Evolutionary conservation across 2,888 invertebrate genomes (phyloP).

Genomic region (Ectemnius cavifrons): DNA sequence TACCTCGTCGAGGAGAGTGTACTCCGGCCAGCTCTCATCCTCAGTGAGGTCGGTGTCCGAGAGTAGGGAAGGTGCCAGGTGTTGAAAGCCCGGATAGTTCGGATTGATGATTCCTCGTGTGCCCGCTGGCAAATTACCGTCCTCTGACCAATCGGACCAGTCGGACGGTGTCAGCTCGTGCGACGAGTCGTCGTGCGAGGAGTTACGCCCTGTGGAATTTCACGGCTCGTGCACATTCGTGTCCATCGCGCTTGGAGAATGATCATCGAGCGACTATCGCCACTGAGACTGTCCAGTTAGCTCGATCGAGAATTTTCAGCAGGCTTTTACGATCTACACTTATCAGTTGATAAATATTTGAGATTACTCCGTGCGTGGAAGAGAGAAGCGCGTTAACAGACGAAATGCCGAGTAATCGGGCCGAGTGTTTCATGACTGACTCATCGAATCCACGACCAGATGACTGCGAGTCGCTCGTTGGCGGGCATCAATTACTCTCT

Average conservation of each 20-base stretch:
- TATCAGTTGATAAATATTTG: no score
- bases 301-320: no score
- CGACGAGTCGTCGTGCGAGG: conserved; percentile 60
- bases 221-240: conserved; percentile 11
- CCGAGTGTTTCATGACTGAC: conserved; percentile 38
- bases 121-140: conserved; percentile 72
- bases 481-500: not conserved
- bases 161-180: conserved; percentile 68
- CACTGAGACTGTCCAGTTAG: no score
- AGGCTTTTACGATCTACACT: no score
- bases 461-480: not conserved
- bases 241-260: not conserved
- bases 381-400: not conserved
- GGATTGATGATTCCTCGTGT: conserved; percentile 89
- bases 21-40: conserved; percentile 79
- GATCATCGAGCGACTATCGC: no score
- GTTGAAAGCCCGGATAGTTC: conserved; percentile 91
- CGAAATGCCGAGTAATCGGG: conserved; percentile 48
- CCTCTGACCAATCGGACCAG: conserved; percentile 75
- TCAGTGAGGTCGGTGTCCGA: conserved; percentile 78
- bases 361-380: not conserved
- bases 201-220: conserved; percentile 62
- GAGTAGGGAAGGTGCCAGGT: conserved; percentile 81
- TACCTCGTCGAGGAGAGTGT: conserved; percentile 79
- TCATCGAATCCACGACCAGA: conserved; percentile 36